These are phyloP conservation scores for Bruchidius siliquastri DNA, from an alignment of 2,888 invertebrate genomes.

Conservation along the genomic window DNA sequence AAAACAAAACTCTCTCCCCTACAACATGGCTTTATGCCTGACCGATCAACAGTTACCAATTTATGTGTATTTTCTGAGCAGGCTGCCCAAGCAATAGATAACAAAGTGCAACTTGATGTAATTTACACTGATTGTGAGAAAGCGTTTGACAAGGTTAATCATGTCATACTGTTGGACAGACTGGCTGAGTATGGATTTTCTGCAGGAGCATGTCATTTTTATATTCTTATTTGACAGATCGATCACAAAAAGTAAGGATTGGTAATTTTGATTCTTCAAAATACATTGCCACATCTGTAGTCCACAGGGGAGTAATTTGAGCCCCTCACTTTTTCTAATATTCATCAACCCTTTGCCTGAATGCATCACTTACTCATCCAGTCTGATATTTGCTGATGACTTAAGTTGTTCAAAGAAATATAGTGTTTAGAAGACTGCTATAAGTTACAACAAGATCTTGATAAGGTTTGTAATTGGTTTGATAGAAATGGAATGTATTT, in stretches of 20 bases:
- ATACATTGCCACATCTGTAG: not conserved
- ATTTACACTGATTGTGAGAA: not conserved
- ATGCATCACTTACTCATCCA: not conserved
- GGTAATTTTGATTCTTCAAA: not conserved
- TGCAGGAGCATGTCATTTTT: not conserved
- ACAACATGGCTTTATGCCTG: not conserved
- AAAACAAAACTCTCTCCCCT: not conserved
- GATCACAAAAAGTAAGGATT: not conserved
- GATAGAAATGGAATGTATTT: too few species aligned
- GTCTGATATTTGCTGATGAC: not conserved
- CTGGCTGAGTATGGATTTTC: not conserved
- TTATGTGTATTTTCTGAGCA: too few species aligned
- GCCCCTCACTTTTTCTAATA: not conserved
- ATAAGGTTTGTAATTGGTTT: not conserved
- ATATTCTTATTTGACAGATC: not conserved
- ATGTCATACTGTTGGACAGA: not conserved
- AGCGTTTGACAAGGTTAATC: not conserved
- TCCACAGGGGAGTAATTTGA: not conserved
- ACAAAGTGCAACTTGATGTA: not conserved
- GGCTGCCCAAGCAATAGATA: too few species aligned
- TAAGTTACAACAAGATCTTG: not conserved
- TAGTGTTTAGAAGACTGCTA: not conserved
- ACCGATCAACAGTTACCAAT: not conserved
- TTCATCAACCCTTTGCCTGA: not conserved
- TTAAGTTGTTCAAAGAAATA: not conserved